Percentiles rank a stretch among this genome's conserved stretches.
Evolutionary conservation across 1,140 invertebrate genomes (phyloP).

Genomic region (Centruroides sculpturatus): DNA sequence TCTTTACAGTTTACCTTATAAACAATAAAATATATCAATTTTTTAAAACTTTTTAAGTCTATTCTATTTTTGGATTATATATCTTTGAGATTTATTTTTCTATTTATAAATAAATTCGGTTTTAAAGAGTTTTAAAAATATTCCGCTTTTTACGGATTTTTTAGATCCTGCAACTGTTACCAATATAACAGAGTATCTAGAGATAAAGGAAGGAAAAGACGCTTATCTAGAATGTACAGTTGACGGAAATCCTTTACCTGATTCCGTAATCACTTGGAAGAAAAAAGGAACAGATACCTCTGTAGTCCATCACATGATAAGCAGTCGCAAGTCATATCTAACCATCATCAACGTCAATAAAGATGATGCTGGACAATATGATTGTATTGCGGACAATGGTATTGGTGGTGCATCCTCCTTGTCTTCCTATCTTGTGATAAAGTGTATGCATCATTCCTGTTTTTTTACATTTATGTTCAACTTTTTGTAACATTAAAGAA

Average conservation of each 20-base stretch:
- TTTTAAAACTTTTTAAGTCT: too few species aligned
- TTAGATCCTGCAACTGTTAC: conserved; percentile 12
- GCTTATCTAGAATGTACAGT: conserved; percentile 12
- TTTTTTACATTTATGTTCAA: too few species aligned
- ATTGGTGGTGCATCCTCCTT: conserved; percentile 19
- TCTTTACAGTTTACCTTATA: too few species aligned
- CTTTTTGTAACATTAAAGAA: too few species aligned
- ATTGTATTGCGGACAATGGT: conserved; percentile 80
- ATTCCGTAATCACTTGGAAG: conserved; percentile 70
- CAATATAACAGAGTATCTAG: conserved; percentile 52
- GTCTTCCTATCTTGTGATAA: not conserved
- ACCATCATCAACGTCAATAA: conserved; percentile 57
- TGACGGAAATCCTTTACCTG: conserved; percentile 11
- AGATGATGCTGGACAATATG: conserved; percentile 77
- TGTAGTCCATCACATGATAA: conserved; percentile 46
- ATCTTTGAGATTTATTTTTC: too few species aligned
- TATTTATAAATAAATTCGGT: too few species aligned
- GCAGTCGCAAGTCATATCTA: conserved; percentile 58
- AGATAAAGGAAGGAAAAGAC: conserved; percentile 42
- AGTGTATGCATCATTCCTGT: not conserved
- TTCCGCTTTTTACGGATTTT: conserved; percentile 1
- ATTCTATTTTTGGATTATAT: too few species aligned
- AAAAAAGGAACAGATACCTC: conserved; percentile 46
- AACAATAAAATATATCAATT: too few species aligned
- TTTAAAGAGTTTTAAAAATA: too few species aligned